phyloP scores from a whole-genome alignment of 37 sponge, comb jelly and placozoan species.

The Beroe ovata region DNA sequence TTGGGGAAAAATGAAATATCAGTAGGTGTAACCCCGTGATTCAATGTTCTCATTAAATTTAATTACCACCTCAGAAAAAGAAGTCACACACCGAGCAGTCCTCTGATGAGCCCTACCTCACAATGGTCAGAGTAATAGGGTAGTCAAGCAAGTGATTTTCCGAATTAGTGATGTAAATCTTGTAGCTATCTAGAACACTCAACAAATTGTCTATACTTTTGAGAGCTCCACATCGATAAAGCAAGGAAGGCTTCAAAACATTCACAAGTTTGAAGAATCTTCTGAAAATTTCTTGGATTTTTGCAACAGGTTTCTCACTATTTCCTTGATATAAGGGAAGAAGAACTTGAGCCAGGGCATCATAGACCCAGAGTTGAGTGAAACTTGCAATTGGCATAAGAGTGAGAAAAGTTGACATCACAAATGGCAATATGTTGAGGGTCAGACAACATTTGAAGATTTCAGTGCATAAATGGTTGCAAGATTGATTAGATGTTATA shows the following conservation, averaged over 20 bases:
- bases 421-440: not conserved
- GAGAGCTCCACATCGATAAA: not conserved
- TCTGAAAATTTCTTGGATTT: slow-evolving; percentile 12
- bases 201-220: slow-evolving; percentile 45
- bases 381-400: not conserved
- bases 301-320: slow-evolving; percentile 31
- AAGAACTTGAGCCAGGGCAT: slow-evolving; percentile 50
- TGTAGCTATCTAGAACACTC: slow-evolving; percentile 64
- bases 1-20: too few relatives aligned
- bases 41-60: too few relatives aligned
- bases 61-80: too few relatives aligned
- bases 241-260: not conserved
- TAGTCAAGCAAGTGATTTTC: not conserved
- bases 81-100: too few relatives aligned
- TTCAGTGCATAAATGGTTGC: not conserved
- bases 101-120: too few relatives aligned
- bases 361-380: slow-evolving; percentile 35
- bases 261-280: slow-evolving; percentile 48
- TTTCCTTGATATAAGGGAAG: slow-evolving; percentile 17
- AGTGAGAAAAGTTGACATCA: not conserved
- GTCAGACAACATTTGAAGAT: slow-evolving; percentile 4
- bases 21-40: too few relatives aligned
- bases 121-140: slow-evolving; percentile 26
- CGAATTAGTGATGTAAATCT: slow-evolving; percentile 46
- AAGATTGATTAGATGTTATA: not conserved